Conservation (phyloP, 2,888 invertebrate genomes). For the Tenodera sinensis region DNA sequence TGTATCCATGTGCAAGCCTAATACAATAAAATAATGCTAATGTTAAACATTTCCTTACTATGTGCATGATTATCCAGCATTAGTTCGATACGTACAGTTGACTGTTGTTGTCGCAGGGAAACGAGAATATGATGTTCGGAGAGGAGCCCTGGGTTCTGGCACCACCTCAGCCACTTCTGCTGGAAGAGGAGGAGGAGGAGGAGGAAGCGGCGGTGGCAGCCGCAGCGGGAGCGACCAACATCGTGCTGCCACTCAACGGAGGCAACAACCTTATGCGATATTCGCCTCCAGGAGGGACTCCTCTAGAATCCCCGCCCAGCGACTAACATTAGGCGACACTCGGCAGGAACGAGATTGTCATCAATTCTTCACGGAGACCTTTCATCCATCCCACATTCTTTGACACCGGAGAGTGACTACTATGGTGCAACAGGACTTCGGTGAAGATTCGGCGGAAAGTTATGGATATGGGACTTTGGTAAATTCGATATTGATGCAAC, state of each 20-base stretch:
- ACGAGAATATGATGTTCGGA: slow-evolving; percentile 57
- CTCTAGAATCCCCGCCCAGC: background rate
- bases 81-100: background rate
- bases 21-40: no score
- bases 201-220: background rate
- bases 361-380: background rate
- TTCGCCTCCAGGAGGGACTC: background rate
- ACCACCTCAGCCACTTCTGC: background rate
- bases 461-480: background rate
- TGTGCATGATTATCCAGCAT: background rate
- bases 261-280: slow-evolving; percentile 1
- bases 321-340: background rate
- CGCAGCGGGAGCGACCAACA: background rate
- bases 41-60: no score
- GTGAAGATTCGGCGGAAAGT: background rate
- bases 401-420: background rate
- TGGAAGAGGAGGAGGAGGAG: slow-evolving; percentile 15
- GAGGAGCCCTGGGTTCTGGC: slow-evolving; percentile 48
- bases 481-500: background rate
- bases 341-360: background rate
- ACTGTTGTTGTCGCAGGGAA: slow-evolving; percentile 49
- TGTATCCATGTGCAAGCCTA: no score
- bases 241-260: slow-evolving; percentile 11
- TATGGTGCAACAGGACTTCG: background rate
- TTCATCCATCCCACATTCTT: background rate